These are phyloP conservation scores for Masnerella sp. DNA, from an alignment of 2,888 invertebrate species.

Conservation along the genomic window DNA sequence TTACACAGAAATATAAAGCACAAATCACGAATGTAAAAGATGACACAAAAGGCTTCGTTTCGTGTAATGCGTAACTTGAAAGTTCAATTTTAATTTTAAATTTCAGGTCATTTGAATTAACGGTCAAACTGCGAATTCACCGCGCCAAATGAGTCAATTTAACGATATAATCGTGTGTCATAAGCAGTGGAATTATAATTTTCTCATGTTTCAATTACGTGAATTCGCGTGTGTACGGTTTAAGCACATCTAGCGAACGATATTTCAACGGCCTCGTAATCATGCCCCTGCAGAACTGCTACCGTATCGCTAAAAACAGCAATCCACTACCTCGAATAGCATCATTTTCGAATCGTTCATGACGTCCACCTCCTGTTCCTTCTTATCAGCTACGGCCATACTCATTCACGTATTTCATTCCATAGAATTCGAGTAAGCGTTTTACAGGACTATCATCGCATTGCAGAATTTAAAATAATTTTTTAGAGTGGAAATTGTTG, in stretches of 20 bases:
- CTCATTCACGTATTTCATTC: slow-evolving; percentile 55
- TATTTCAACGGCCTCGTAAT: background rate
- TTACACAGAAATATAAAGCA: too few relatives aligned
- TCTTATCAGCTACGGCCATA: slow-evolving; percentile 30
- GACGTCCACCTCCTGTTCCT: slow-evolving; percentile 6
- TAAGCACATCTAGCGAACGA: slow-evolving; percentile 12
- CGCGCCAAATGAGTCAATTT: slow-evolving; percentile 17
- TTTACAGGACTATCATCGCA: slow-evolving; percentile 11
- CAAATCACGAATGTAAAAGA: too few relatives aligned
- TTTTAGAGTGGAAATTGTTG: too few relatives aligned
- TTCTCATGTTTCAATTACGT: slow-evolving; percentile 14
- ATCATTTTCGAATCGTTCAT: slow-evolving; percentile 31
- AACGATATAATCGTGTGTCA: slow-evolving; percentile 7
- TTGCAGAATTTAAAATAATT: too few relatives aligned
- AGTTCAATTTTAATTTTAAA: slow-evolving; percentile 4
- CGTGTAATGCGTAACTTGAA: background rate
- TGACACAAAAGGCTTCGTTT: background rate
- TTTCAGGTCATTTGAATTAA: background rate
- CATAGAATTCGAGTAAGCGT: slow-evolving; percentile 11
- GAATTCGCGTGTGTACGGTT: slow-evolving; percentile 6
- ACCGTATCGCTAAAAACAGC: slow-evolving; percentile 10
- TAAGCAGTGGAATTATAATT: slow-evolving; percentile 10
- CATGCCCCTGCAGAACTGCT: background rate
- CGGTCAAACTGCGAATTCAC: background rate
- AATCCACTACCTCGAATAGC: slow-evolving; percentile 27